Percentiles rank a stretch among this genome's conserved stretches.
Evolutionary conservation across 2,113 vertebrate species (phyloP).

Genomic region (Ptyas mucosa): DNA sequence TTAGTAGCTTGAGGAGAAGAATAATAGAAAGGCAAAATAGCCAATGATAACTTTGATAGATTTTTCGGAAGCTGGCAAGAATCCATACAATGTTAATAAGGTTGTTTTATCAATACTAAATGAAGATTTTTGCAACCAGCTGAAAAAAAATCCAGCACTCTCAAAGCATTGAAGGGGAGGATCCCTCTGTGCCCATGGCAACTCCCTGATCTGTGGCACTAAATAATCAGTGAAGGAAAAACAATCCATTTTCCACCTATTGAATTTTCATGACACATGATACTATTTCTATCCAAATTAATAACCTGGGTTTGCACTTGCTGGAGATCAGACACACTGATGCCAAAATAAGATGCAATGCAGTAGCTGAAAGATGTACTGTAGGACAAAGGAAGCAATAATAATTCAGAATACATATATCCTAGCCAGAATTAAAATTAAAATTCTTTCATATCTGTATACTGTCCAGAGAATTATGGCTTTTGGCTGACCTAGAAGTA

Average conservation of each 20-base stretch:
- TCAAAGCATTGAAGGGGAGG: constrained; percentile 55
- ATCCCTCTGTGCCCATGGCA: constrained; percentile 48
- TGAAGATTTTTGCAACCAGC: constrained; percentile 61
- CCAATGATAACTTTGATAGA: constrained; percentile 56
- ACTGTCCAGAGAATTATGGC: neutral
- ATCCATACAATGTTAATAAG: constrained; percentile 61
- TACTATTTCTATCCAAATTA: constrained; percentile 58
- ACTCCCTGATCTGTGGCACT: constrained; percentile 57
- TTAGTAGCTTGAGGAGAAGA: neutral
- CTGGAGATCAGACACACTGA: constrained; percentile 40
- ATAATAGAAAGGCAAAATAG: constrained; percentile 37
- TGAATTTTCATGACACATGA: constrained; percentile 52
- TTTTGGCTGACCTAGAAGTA: neutral
- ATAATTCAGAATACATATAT: constrained; percentile 29
- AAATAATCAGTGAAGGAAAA: constrained; percentile 66
- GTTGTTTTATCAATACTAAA: constrained; percentile 64
- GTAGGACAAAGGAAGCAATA: constrained; percentile 4
- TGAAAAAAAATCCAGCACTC: constrained; percentile 58
- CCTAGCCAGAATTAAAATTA: neutral
- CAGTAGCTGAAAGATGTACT: constrained; percentile 33
- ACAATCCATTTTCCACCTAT: constrained; percentile 63
- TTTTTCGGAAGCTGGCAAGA: constrained; percentile 47
- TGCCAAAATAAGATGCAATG: constrained; percentile 49
- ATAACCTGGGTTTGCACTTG: constrained; percentile 51
- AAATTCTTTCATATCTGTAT: neutral